These are phyloP conservation scores for Andrena haemorrhoa DNA, from an alignment of 2,888 invertebrate species.

Conservation along the genomic window DNA sequence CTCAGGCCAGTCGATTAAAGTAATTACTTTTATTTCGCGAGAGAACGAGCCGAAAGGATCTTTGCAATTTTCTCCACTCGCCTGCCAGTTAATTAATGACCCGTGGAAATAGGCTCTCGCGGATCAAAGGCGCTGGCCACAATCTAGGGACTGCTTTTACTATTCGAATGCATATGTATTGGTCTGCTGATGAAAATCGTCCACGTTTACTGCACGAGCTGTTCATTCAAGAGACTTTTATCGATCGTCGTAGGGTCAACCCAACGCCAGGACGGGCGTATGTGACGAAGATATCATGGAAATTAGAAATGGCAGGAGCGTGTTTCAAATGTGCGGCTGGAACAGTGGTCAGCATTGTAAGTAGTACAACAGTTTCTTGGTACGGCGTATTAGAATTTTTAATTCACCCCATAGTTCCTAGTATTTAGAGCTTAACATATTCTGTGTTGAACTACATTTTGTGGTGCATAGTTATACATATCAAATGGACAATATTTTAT, in stretches of 20 bases:
- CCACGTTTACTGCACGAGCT: conserved; percentile 37
- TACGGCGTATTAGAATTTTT: not conserved
- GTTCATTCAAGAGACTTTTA: conserved; percentile 54
- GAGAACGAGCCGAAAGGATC: not conserved
- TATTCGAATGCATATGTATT: conserved; percentile 19
- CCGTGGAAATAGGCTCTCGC: not conserved
- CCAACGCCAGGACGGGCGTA: conserved; percentile 91
- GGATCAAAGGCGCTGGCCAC: conserved; percentile 7
- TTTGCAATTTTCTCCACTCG: not conserved
- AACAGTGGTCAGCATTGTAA: conserved; percentile 94
- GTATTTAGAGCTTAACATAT: too few species aligned
- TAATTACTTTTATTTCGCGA: not conserved
- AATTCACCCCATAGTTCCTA: not conserved
- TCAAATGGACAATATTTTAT: too few species aligned
- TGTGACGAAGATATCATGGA: conserved; percentile 90
- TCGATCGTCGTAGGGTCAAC: conserved; percentile 89
- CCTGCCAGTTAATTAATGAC: conserved; percentile 5
- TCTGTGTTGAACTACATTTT: too few species aligned
- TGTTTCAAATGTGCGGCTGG: conserved; percentile 90
- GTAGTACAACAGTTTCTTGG: conserved; percentile 22
- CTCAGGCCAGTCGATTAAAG: not conserved
- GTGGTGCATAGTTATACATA: too few species aligned
- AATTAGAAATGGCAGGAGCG: conserved; percentile 77
- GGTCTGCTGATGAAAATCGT: conserved; percentile 48
- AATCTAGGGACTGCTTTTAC: conserved; percentile 12